phyloP scores from a whole-genome alignment of 92 coral and sea anemone species.

The Parazoanthus swiftii region DNA sequence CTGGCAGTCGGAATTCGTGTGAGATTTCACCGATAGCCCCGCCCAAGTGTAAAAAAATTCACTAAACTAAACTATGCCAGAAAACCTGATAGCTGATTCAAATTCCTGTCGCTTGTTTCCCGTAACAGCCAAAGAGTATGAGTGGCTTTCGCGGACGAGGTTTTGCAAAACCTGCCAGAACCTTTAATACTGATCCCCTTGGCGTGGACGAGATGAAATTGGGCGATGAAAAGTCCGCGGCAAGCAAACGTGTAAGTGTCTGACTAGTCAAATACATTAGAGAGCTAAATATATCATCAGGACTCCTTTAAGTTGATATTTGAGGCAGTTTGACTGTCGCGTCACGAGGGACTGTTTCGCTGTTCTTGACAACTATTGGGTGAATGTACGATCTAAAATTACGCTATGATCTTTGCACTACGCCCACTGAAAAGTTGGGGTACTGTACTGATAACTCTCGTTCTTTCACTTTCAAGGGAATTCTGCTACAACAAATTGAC shows the following conservation, averaged over 20 bases:
- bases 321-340: background rate
- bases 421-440: background rate
- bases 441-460: background rate
- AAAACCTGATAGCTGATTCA: constrained; percentile 29
- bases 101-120: constrained; percentile 19
- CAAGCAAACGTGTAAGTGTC: constrained; percentile 69
- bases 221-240: constrained; percentile 66
- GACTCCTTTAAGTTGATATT: constrained; percentile 9
- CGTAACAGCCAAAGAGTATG: constrained; percentile 18
- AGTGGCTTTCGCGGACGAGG: constrained; percentile 12
- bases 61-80: constrained; percentile 12
- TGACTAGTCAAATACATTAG: background rate
- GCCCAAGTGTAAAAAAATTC: constrained; percentile 21
- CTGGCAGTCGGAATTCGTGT: constrained; percentile 4
- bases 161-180: background rate
- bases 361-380: constrained; percentile 15
- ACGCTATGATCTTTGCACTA: background rate
- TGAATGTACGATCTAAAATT: background rate
- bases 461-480: constrained; percentile 58
- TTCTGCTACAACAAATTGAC: constrained; percentile 81
- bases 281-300: constrained; percentile 24
- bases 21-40: constrained; percentile 36
- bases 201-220: constrained; percentile 65
- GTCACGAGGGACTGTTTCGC: background rate
- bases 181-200: constrained; percentile 36